A percentile compares a stretch with the other conserved stretches of the same genome.
These are phyloP conservation scores for Acrobasis repandana DNA, from an alignment of 2,888 invertebrate genomes.

Conservation along the genomic window DNA sequence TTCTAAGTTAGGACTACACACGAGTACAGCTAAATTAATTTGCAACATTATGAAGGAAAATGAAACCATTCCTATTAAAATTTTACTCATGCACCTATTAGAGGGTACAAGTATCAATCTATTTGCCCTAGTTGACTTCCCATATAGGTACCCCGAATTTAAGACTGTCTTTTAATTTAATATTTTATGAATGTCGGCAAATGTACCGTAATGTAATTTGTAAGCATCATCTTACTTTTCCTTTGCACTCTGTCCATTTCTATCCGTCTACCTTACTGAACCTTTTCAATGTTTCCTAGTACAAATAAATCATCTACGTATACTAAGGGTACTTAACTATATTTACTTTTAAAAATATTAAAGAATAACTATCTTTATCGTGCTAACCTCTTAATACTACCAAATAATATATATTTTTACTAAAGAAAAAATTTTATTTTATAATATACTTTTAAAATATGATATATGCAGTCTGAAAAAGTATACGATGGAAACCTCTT, in stretches of 20 bases:
- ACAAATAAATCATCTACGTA: slow-evolving; percentile 9
- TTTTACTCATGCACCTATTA: too few species aligned
- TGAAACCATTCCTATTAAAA: too few species aligned
- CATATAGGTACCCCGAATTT: background rate
- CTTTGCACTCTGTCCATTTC: slow-evolving; percentile 23
- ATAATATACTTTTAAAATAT: background rate
- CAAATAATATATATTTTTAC: background rate
- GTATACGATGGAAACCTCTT: background rate
- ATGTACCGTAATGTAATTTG: slow-evolving; percentile 13
- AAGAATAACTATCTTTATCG: background rate
- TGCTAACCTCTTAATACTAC: background rate
- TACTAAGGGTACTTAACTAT: background rate
- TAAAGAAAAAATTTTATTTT: background rate
- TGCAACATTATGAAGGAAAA: too few species aligned
- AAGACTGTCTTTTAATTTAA: background rate
- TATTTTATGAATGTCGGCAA: slow-evolving; percentile 11
- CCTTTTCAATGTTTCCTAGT: background rate
- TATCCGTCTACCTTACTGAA: slow-evolving; percentile 13
- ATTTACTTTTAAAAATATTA: background rate
- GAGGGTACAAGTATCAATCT: too few species aligned
- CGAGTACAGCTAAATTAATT: too few species aligned
- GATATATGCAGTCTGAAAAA: background rate
- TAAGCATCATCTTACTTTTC: slow-evolving; percentile 20
- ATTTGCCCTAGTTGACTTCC: too few species aligned
- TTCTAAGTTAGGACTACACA: too few species aligned